phyloP scores from a whole-genome alignment of 1,140 invertebrate species.

The Dendroctonus ponderosae region DNA sequence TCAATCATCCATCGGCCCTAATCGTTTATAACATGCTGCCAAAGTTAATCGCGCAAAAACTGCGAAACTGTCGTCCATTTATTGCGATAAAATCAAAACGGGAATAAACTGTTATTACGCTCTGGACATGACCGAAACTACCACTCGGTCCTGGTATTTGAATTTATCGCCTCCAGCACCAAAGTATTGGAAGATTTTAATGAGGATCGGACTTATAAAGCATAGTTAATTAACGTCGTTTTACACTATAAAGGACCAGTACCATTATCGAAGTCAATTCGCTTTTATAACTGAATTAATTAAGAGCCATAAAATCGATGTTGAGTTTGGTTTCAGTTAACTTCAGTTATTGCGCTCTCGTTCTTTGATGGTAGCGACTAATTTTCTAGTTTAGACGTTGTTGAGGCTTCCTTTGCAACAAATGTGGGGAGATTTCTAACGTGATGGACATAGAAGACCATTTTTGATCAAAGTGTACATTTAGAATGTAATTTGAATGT shows the following conservation, averaged over 20 bases:
- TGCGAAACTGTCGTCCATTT: constrained; percentile 18
- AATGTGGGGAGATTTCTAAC: too few relatives aligned
- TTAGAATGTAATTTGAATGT: too few relatives aligned
- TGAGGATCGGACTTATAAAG: constrained; percentile 4
- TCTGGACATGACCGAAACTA: constrained; percentile 15
- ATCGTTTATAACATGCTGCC: constrained; percentile 9
- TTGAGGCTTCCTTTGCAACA: too few relatives aligned
- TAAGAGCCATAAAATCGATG: too few relatives aligned
- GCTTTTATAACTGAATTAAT: too few relatives aligned
- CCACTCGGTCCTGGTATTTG: background rate
- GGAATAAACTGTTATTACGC: constrained; percentile 18
- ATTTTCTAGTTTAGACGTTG: too few relatives aligned
- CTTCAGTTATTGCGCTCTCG: too few relatives aligned
- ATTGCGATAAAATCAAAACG: constrained; percentile 17
- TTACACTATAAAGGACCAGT: background rate
- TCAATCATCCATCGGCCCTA: background rate
- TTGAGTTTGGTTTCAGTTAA: too few relatives aligned
- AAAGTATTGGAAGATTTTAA: constrained; percentile 14
- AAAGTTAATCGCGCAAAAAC: constrained; percentile 16
- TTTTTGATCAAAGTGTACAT: too few relatives aligned
- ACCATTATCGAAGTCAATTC: too few relatives aligned
- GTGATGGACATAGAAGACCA: too few relatives aligned
- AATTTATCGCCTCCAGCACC: constrained; percentile 10
- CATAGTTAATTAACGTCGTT: constrained; percentile 8
- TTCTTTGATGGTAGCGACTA: too few relatives aligned